Evolutionary conservation across 2,888 invertebrate species (phyloP).

Genomic region (Polyommatus iphigenia): DNA sequence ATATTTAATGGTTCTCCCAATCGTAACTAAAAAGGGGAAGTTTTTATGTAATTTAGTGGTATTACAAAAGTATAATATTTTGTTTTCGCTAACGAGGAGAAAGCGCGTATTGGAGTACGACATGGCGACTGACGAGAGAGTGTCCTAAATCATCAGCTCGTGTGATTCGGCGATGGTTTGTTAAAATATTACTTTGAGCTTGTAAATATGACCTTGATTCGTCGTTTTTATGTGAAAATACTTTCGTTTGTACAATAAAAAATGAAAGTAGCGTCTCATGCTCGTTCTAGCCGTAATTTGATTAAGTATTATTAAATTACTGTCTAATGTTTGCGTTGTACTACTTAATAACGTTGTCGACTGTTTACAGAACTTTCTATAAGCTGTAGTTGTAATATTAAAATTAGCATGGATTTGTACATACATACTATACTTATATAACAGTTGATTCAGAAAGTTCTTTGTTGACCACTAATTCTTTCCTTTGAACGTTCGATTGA

Average conservation of each 20-base stretch:
- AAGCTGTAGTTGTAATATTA: background rate
- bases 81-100: slow-evolving; percentile 24
- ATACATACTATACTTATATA: background rate
- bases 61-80: slow-evolving; percentile 10
- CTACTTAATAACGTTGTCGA: background rate
- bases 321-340: background rate
- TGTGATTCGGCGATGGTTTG: slow-evolving; percentile 28
- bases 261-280: slow-evolving; percentile 22
- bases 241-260: slow-evolving; percentile 25
- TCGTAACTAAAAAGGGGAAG: background rate
- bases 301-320: slow-evolving; percentile 3
- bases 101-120: slow-evolving; percentile 5
- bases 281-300: background rate
- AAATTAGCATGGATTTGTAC: background rate
- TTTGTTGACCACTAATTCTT: background rate
- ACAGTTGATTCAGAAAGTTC: background rate
- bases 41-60: slow-evolving; percentile 16
- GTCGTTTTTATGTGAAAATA: slow-evolving; percentile 24
- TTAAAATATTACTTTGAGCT: slow-evolving; percentile 20
- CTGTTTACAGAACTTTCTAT: slow-evolving; percentile 7
- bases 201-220: slow-evolving; percentile 29
- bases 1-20: background rate
- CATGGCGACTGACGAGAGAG: slow-evolving; percentile 18
- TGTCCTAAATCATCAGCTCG: slow-evolving; percentile 27
- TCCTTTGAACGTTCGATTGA: background rate